These are phyloP conservation scores for Orthonychiurus folsomi DNA, from an alignment of 2,888 invertebrate genomes.

Conservation along the genomic window DNA sequence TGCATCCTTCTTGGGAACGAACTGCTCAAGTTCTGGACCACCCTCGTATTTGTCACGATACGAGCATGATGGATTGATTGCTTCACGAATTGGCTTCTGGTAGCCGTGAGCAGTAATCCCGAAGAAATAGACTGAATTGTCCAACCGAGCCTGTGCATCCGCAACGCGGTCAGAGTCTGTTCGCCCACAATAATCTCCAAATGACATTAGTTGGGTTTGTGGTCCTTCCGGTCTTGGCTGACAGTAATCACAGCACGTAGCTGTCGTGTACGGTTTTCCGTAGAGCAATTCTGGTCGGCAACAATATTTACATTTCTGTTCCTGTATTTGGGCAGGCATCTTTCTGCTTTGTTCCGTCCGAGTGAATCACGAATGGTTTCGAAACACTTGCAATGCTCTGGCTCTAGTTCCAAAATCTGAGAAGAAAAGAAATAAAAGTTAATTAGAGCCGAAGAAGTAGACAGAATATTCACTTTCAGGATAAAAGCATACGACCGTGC, in stretches of 20 bases:
- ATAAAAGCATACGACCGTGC: no score
- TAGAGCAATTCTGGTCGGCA: neutral
- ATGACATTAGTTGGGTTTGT: neutral
- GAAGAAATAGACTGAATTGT: slow-evolving; percentile 19
- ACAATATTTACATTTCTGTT: neutral
- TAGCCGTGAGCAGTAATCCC: slow-evolving; percentile 23
- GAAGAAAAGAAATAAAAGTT: no score
- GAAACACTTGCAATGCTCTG: no score
- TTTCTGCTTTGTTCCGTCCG: no score
- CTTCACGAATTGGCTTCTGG: slow-evolving; percentile 33
- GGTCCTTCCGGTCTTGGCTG: neutral
- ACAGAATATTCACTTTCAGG: no score
- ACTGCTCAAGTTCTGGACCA: slow-evolving; percentile 26
- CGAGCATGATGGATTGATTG: slow-evolving; percentile 26
- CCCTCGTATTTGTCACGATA: slow-evolving; percentile 26
- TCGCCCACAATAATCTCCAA: slow-evolving; percentile 14
- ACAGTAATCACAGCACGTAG: neutral
- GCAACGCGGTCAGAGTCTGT: slow-evolving; percentile 9
- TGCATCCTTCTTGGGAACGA: slow-evolving; percentile 20
- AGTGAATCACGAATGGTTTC: no score
- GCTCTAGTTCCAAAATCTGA: no score
- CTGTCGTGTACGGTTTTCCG: neutral
- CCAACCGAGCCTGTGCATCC: slow-evolving; percentile 14
- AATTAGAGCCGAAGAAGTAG: no score
- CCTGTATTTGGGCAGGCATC: neutral